Base-by-base conservation (phyloP, 2,113 vertebrate genomes). In the Cairina moschata region DNA sequence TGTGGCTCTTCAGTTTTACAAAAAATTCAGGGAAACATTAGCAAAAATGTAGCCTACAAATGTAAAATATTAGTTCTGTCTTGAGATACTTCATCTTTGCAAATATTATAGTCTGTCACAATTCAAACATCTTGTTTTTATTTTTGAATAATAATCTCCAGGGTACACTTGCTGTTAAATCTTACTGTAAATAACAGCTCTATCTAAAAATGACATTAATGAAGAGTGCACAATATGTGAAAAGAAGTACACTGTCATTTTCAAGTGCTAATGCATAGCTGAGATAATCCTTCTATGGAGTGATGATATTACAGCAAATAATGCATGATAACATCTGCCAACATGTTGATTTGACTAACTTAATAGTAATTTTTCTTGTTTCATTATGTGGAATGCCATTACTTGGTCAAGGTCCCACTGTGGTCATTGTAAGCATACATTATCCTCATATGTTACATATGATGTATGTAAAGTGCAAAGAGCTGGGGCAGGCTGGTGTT, bases 231-330 rank as follows among this genome's bases (percentile, higher is more conserved):
- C 14, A 40, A 62, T 76, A n/a, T 62, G 42, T 84, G 42, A 69
- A 88, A 97, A 83, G 31, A 90, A 79, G 46, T 66, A 92, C 94
- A 25, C 17, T 72, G 42, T 86, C 22, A 63, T 88, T 96, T 92
- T 91, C 59, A 93, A 82, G 32, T 38, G 40, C 40, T 91, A 75
- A 55, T 59, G 54, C 28, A 85, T 63, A 65, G 38, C 32, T 88
- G 36, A 91, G 40, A 48, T 78, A 87, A 76, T 44, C 18, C 25
- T 67, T 87, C 66, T 40, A 55, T 74, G 62, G 38, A 58, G 25
- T 77, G 54, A 20, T 78, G 42, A 46, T 78, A 46, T 1, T 3
- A 63, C 4, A 31, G 34, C 79, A 87, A 79, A 76, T 88, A 80
- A 86, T 25, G 11, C 55, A 29, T 84, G 48, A 74, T 22, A 71